Conservation (phyloP, 1,140 invertebrate species). For the Drosophila sucinea region DNA sequence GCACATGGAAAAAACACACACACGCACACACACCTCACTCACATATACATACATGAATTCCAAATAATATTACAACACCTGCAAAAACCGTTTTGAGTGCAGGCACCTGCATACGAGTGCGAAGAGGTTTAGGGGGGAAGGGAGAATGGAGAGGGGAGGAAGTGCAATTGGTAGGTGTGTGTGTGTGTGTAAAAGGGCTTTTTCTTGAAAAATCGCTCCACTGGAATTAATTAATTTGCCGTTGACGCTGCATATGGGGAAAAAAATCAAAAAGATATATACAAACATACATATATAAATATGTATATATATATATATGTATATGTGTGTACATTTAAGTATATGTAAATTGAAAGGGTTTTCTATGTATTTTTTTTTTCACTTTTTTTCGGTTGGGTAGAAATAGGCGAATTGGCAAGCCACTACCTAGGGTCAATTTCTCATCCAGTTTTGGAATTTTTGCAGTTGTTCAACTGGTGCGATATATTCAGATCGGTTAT, state of each 20-base stretch:
- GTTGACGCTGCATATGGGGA: slow-evolving; percentile 48
- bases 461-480: neutral
- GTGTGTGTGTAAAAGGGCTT: slow-evolving; percentile 61
- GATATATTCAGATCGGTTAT: neutral
- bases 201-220: slow-evolving; percentile 81
- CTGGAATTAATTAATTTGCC: slow-evolving; percentile 80
- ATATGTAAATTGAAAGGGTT: slow-evolving; percentile 34
- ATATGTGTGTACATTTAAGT: slow-evolving; percentile 44
- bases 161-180: neutral
- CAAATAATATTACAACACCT: slow-evolving; percentile 81
- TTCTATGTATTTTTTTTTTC: neutral
- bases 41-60: slow-evolving; percentile 66
- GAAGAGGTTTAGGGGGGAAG: neutral
- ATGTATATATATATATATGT: slow-evolving; percentile 35
- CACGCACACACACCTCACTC: slow-evolving; percentile 25
- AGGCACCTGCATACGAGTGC: slow-evolving; percentile 8
- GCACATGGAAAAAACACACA: slow-evolving; percentile 53
- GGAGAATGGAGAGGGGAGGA: neutral
- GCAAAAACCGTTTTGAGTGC: slow-evolving; percentile 71
- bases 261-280: slow-evolving; percentile 42
- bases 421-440: neutral
- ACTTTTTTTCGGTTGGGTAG: neutral
- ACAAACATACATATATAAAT: neutral
- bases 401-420: slow-evolving; percentile 4
- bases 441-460: too few species aligned